Percentiles rank a stretch among this genome's conserved stretches.
Evolutionary conservation across 2,888 invertebrate genomes (phyloP).

Genomic region (Thera obeliscata): DNA sequence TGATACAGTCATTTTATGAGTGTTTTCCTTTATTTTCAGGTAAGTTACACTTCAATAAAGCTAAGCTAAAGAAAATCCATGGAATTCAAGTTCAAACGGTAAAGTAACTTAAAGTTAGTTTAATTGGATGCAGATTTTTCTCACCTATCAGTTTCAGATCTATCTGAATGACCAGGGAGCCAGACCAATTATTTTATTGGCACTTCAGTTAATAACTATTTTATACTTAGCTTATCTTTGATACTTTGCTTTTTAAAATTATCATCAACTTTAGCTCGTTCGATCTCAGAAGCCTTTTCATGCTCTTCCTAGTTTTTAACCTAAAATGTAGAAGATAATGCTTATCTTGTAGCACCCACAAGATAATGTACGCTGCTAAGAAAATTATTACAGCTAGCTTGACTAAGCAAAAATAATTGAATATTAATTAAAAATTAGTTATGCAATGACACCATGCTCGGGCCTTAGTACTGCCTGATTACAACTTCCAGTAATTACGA

Average conservation of each 20-base stretch:
- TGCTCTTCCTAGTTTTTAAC: too few species aligned
- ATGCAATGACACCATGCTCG: conserved; percentile 37
- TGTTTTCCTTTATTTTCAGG: not conserved
- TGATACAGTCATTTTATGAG: not conserved
- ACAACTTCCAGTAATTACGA: conserved; percentile 38
- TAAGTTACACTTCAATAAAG: not conserved
- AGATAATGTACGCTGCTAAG: not conserved
- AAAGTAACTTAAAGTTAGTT: too few species aligned
- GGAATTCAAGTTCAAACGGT: not conserved
- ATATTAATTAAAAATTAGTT: conserved; percentile 16
- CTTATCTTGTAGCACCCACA: not conserved
- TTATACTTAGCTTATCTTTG: too few species aligned
- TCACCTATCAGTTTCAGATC: too few species aligned
- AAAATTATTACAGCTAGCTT: not conserved
- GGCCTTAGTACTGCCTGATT: conserved; percentile 39
- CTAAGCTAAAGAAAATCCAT: not conserved
- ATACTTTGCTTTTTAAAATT: not conserved
- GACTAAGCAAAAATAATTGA: not conserved
- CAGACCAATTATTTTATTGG: too few species aligned
- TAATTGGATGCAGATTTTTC: too few species aligned
- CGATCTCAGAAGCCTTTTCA: too few species aligned
- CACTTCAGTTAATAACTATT: too few species aligned
- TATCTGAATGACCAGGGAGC: too few species aligned
- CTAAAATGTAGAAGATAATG: too few species aligned
- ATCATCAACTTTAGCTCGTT: not conserved